Evolutionary conservation across 2,113 vertebrate genomes (phyloP), one percentile per base, ranked within the genome.

Genomic region (Pteropus alecto): DNA sequence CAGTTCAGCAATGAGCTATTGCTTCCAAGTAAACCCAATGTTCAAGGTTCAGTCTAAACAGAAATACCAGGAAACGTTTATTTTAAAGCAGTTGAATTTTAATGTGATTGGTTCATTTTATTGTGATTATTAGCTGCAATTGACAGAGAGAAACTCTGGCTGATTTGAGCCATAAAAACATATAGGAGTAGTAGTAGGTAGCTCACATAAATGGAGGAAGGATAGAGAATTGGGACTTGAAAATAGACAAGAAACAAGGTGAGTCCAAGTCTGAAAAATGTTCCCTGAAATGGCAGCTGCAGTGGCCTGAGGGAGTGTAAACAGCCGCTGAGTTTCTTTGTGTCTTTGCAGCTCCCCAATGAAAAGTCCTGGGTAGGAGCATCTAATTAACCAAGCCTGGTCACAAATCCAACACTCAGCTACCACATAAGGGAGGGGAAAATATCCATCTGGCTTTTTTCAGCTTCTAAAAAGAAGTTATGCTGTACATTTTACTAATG

Each of bases 61-160:
- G 28, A 95, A 95, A 93, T 2, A 58, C 2, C 28, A 83, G 63
- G 58, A 87, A 92, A 24, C 5, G 30, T 8, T 70, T 6, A 51
- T 68, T 89, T 76, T 48, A 94, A 93, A 93, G 35, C 48, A 77
- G 96, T 58, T 77, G 15, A 16, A 91, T 61, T 85, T 95, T 88
- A 85, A 89, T 82, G 86, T 46, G 21, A 88, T 35, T 58, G 46
- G 19, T 61, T 5, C 30, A n/a, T 91, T 93, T 78, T 85, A 63
- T 63, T 33, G 65, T 35, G 12, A 33, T 46, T 81, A 94, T 91
- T 77, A 85, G 9, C 12, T 93, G 54, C 4, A 63, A 68, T 19
- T 4, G 61, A 56, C 35, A 86, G 48, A 92, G 70, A 83, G 61
- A 12, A 93, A 74, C 74, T 41, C 41, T 77, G 60, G 8, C 38